phyloP scores from a whole-genome alignment of 2,888 invertebrate species.

The Aphodius sticticus region DNA sequence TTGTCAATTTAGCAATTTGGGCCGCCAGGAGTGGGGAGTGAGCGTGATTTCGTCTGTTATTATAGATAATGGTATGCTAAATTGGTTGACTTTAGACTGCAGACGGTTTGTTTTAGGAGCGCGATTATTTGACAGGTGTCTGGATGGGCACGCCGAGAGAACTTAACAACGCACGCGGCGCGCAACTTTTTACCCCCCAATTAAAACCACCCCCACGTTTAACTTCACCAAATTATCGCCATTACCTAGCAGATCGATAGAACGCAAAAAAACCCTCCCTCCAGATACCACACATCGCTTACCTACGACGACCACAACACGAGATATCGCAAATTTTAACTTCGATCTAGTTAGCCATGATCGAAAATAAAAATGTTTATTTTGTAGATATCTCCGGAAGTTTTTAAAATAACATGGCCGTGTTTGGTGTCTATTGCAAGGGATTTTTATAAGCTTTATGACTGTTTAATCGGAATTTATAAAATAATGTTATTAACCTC shows the following conservation, averaged over 20 bases:
- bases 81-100: conserved; percentile 57
- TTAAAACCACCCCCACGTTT: neutral
- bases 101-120: conserved; percentile 55
- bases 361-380: neutral
- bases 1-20: conserved; percentile 61
- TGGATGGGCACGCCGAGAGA: conserved; percentile 40
- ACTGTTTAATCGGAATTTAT: neutral
- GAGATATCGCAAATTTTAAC: neutral
- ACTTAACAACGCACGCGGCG: neutral
- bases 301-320: neutral
- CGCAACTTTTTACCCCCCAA: conserved; percentile 44
- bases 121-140: conserved; percentile 58
- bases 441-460: neutral
- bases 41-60: conserved; percentile 58
- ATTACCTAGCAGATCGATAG: neutral
- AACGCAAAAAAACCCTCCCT: neutral
- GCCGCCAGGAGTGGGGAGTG: conserved; percentile 53
- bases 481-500: neutral
- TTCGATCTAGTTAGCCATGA: neutral
- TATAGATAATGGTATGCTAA: conserved; percentile 60
- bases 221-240: neutral
- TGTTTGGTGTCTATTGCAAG: neutral
- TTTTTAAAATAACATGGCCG: neutral
- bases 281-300: neutral
- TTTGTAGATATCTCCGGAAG: neutral